Base-by-base conservation (phyloP, 2,113 vertebrate species). In the Promerops cafer region DNA sequence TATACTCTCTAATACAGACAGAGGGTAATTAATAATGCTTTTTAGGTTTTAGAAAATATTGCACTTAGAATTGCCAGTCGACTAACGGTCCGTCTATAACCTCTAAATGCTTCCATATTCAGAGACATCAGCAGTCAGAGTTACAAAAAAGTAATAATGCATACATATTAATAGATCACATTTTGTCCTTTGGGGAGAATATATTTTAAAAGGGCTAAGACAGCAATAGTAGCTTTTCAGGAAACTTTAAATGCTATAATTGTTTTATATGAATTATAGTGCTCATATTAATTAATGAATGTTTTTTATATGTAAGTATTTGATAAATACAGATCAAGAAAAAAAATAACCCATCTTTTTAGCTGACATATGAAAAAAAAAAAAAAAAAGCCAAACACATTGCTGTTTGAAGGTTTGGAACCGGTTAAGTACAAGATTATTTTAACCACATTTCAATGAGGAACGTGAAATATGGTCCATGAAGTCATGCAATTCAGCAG, bases 11-110 rank as follows among this genome's bases (percentile, higher is more conserved):
- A 71, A 90, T 94, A 84, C 56, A 97, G 93, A 97, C 89, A 96
- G 93, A 96, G 96, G 52, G 92, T 95, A 98, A 98, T 98, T 98
- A 98, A 97, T 97, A 97, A 86, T 97, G 98, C 98, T 97, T 98
- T 98, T 98, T 97, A 97, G 93, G 93, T 96, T 97, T 94, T 90
- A 97, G 95, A 97, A 98, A 98, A 97, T 96, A 97, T 96, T 98
- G 95, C 97, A 95, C 94, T 98, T 97, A 98, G 95, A 98, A 97
- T 91, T 96, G 89, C 96, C 96, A 98, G 97, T 96, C 83, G 66
- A 97, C 95, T 89, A 92, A 95, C 84, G 10, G 96, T 86, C 95
- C 39, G 35, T 97, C 96, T 93, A 96, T 97, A 96, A 97, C 97
- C 87, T 92, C 96, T 96, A 98, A 98, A 97, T 96, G 97, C 83